Base-by-base conservation (phyloP, 1,140 invertebrate species). In the Pachypeltis micranthus region DNA sequence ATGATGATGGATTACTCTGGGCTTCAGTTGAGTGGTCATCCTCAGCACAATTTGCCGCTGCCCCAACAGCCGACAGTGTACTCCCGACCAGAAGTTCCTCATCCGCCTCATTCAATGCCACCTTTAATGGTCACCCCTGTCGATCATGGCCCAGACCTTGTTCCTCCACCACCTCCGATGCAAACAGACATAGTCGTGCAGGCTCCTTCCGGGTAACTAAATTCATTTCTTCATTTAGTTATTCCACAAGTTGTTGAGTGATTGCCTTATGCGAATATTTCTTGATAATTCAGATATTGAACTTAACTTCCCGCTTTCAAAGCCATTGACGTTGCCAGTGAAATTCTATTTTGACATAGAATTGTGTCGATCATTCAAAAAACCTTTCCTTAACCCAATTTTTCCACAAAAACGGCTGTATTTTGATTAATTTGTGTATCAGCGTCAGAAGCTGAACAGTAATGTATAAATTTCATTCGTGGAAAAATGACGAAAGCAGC, bases 51-150 rank as follows among this genome's bases (percentile, higher is more conserved):
- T 28, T 56, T 69, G 25, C 69, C 70, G 23, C 62, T 66, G 24
- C 68, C 69, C 59, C 69, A 70, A 34, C 69, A 68, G 54, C 78
- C 77, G 14, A 76, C 72, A 23, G 77, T 79, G 29, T 79, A 73
- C 59, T 78, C 77, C 64, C 75, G 75, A 63, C 78, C 77, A 31
- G 78, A 79, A 69, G 72, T 76, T 7, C 69, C 72, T 47, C 70
- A 71, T 31, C 73, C 75, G 51, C 68, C 71, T 21, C 69, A 65
- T 61, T 72, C 63, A 59, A 58, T 63, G 47, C 29, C 64, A 24
- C 56, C 23, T 23, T 27, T 51, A 2, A 69, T 66, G 66, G 66
- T 59, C 29, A 66, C 7, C 67, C 70, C 24, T 69, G 67, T 67
- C 68, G 70, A 56, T 63, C 68, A 61, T 70, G 27, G 47, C 2